Percentiles rank a stretch among this genome's conserved stretches.
These are phyloP conservation scores for Cephonodes hylas DNA, from an alignment of 2,888 invertebrate genomes.

Conservation along the genomic window DNA sequence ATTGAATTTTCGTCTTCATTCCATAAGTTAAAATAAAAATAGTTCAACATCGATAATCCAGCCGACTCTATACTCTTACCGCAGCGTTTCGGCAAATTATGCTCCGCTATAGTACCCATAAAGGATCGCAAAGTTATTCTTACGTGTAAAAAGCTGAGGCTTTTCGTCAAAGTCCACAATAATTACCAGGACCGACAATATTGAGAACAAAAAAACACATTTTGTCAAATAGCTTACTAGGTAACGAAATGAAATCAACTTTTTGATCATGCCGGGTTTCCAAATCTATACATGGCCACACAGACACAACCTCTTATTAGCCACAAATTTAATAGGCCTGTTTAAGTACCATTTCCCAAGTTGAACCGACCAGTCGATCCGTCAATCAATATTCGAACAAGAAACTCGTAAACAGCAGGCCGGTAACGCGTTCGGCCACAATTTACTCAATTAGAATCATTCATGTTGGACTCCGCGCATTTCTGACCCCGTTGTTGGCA, in stretches of 20 bases:
- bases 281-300: conserved; percentile 12
- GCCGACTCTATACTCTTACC: no score
- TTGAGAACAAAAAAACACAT: no score
- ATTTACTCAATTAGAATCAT: conserved; percentile 68
- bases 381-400: conserved; percentile 49
- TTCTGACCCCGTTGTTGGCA: conserved; percentile 33
- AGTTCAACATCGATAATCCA: no score
- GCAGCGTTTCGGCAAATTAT: no score
- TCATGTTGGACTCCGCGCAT: conserved; percentile 44
- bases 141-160: no score
- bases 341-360: conserved; percentile 39
- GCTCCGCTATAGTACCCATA: no score
- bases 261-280: not conserved
- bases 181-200: no score
- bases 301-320: conserved; percentile 27
- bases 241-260: not conserved
- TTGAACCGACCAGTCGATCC: conserved; percentile 40
- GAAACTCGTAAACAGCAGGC: conserved; percentile 53
- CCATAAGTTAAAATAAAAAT: no score
- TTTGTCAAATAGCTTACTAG: not conserved
- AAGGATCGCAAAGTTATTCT: no score
- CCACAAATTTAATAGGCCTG: conserved; percentile 26
- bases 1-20: no score
- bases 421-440: conserved; percentile 56
- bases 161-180: no score